phyloP scores from a whole-genome alignment of 1,140 invertebrate genomes.

The Antheraea mylitta region DNA sequence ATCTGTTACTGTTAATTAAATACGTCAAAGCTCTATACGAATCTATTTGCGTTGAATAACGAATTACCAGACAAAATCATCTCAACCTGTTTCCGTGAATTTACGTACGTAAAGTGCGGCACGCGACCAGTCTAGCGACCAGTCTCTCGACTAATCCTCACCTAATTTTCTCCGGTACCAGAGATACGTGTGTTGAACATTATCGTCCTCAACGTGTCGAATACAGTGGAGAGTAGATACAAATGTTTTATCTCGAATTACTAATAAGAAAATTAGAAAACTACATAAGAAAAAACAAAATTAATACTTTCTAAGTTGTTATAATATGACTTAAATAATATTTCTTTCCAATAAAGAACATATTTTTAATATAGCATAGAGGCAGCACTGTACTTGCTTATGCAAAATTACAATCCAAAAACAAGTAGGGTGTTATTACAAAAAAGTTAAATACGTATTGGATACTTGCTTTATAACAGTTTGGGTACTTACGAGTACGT shows the following conservation, averaged over 20 bases:
- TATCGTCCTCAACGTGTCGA: conserved; percentile 6
- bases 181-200: conserved; percentile 6
- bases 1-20: background rate
- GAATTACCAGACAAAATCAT: conserved; percentile 26
- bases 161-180: conserved; percentile 7
- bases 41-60: conserved; percentile 8
- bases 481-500: too few species aligned
- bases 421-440: too few species aligned
- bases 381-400: too few species aligned
- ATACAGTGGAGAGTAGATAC: background rate
- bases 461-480: too few species aligned
- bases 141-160: conserved; percentile 1
- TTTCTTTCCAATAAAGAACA: too few species aligned
- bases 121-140: background rate
- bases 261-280: background rate
- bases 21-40: background rate
- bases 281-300: too few species aligned
- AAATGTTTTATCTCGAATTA: background rate
- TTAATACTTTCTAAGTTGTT: too few species aligned
- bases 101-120: background rate
- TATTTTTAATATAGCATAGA: too few species aligned
- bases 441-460: too few species aligned
- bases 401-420: too few species aligned
- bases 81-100: conserved; percentile 20
- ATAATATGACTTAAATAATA: too few species aligned